These are phyloP conservation scores for Pteromalus puparum DNA, from an alignment of 1,140 invertebrate species.

Conservation along the genomic window DNA sequence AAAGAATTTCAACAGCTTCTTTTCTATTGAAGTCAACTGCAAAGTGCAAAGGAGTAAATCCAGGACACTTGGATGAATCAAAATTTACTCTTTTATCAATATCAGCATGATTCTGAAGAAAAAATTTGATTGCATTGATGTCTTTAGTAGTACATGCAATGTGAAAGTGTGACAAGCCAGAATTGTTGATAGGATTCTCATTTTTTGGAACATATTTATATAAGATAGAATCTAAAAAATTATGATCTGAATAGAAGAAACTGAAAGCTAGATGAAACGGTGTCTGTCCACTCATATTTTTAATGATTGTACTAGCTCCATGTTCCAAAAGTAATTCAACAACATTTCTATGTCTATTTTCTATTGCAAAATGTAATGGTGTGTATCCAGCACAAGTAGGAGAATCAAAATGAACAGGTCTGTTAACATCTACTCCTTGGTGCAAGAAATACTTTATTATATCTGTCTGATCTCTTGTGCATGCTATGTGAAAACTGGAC, in stretches of 20 bases:
- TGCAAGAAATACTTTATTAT: constrained; percentile 14
- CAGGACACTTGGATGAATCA: constrained; percentile 23
- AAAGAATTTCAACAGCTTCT: constrained; percentile 4
- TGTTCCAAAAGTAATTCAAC: not conserved
- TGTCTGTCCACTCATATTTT: constrained; percentile 8
- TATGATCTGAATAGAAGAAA: not conserved
- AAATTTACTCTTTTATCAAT: constrained; percentile 19
- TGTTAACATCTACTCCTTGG: constrained; percentile 10
- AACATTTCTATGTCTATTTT: constrained; percentile 7
- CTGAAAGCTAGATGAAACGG: constrained; percentile 31
- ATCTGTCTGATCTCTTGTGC: constrained; percentile 9
- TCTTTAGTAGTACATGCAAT: constrained; percentile 2
- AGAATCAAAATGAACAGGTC: constrained; percentile 4
- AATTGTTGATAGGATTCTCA: constrained; percentile 15
- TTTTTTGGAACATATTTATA: constrained; percentile 8
- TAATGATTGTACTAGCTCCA: constrained; percentile 20
- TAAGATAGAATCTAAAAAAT: constrained; percentile 1
- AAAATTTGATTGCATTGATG: not conserved
- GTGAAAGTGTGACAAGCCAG: constrained; percentile 19
- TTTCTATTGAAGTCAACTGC: constrained; percentile 29
- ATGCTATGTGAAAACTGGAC: constrained; percentile 43
- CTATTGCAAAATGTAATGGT: constrained; percentile 38
- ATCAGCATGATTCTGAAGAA: not conserved
- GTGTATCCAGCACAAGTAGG: constrained; percentile 19
- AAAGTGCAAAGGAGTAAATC: constrained; percentile 39